Percentiles rank a stretch among this genome's conserved stretches.
phyloP scores from a whole-genome alignment of 2,888 invertebrate species.

The Drosophila hamatofila region DNA sequence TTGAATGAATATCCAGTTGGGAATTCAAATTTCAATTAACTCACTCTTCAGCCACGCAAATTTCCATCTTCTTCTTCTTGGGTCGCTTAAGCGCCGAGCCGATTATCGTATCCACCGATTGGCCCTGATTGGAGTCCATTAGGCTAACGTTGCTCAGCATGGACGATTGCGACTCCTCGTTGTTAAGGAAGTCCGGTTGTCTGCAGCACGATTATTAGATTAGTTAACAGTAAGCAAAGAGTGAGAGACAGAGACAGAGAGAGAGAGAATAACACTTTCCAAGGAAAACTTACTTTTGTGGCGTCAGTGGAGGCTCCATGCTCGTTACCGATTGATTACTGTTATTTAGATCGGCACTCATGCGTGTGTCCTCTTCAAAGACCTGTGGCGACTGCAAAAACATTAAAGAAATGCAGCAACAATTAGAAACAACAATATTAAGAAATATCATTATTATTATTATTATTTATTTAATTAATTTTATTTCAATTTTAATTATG shows the following conservation, averaged over 20 bases:
- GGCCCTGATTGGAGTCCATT: conserved; percentile 81
- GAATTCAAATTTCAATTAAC: conserved; percentile 31
- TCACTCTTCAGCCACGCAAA: conserved; percentile 86
- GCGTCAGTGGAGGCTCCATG: conserved; percentile 72
- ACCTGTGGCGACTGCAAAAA: conserved; percentile 86
- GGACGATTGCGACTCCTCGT: conserved; percentile 93
- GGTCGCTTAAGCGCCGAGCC: conserved; percentile 84
- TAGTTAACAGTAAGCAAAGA: background rate
- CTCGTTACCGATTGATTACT: conserved; percentile 70
- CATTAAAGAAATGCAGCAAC: background rate
- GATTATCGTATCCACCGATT: conserved; percentile 62
- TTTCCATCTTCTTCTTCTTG: conserved; percentile 86
- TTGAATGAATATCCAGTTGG: background rate
- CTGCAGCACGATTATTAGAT: conserved; percentile 37
- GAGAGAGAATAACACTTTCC: background rate
- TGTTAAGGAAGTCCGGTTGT: conserved; percentile 84
- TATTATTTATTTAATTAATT: background rate
- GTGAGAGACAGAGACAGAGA: background rate
- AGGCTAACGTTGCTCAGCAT: conserved; percentile 88
- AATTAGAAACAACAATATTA: conserved; percentile 5
- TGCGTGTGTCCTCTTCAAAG: conserved; percentile 91
- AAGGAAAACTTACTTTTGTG: conserved; percentile 70
- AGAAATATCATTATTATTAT: background rate
- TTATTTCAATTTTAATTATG: background rate
- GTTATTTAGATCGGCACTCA: conserved; percentile 88